Percentiles rank a stretch among this genome's conserved stretches.
phyloP scores from a whole-genome alignment of 2,888 invertebrate species.

The Lepetodrilus schrolli region DNA sequence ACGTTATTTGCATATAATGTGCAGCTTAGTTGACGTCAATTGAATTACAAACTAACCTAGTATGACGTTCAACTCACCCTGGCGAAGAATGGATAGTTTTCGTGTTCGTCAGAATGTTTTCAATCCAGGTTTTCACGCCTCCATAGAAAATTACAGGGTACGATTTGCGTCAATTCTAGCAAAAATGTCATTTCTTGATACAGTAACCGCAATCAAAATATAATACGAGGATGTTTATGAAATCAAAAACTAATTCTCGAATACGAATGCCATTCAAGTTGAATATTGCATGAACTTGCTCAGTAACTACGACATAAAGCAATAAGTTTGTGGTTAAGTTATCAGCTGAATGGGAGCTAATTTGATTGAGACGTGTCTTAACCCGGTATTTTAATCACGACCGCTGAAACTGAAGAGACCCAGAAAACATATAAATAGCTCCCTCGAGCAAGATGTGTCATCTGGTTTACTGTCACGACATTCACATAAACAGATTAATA shows the following conservation, averaged over 20 bases:
- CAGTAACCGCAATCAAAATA: constrained; percentile 14
- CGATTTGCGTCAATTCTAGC: neutral
- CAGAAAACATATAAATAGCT: neutral
- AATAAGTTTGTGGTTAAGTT: constrained; percentile 6
- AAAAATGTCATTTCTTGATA: neutral
- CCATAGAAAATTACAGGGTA: constrained; percentile 11
- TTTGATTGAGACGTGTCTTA: neutral
- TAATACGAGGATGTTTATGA: constrained; percentile 20
- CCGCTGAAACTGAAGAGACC: neutral
- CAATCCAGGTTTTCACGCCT: constrained; percentile 5
- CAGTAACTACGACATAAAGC: neutral
- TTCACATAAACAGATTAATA: neutral
- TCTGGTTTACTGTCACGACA: neutral
- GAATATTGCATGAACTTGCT: neutral
- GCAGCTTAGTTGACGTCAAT: too few relatives aligned
- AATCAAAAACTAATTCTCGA: constrained; percentile 15
- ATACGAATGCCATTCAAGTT: neutral
- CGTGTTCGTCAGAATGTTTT: neutral
- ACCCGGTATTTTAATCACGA: neutral
- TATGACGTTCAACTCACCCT: too few relatives aligned
- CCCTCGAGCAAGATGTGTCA: neutral
- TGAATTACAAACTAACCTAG: too few relatives aligned
- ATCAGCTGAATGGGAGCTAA: neutral
- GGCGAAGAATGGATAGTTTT: too few relatives aligned
- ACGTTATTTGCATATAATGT: too few relatives aligned